Evolutionary conservation across 2,888 invertebrate genomes (phyloP).

Genomic region (Mesochorus sp.): DNA sequence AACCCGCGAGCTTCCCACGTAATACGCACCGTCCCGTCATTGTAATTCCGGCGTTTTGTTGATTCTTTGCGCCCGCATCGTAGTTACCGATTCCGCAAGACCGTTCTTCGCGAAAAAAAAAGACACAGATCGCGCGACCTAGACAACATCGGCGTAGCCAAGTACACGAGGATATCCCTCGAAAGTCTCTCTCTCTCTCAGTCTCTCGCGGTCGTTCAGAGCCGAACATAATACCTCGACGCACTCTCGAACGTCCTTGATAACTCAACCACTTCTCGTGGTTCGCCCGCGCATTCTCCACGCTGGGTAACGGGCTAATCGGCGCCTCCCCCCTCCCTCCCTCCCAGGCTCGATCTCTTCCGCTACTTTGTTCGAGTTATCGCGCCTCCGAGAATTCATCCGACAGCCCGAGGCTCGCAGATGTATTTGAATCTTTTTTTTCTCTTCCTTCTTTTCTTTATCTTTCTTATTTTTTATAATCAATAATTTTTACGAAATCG

Average conservation of each 20-base stretch:
- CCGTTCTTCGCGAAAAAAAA: neutral
- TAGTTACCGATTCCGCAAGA: constrained; percentile 5
- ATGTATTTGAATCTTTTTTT: neutral
- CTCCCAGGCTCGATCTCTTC: constrained; percentile 45
- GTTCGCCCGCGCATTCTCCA: constrained; percentile 55
- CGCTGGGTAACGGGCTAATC: constrained; percentile 63
- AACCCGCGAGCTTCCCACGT: constrained; percentile 22
- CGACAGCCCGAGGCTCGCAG: neutral
- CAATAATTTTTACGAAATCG: no score
- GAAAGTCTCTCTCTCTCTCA: no score
- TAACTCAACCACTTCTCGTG: constrained; percentile 59
- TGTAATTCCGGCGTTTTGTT: neutral
- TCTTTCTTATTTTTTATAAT: no score
- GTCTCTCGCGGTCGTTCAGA: no score
- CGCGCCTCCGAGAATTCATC: constrained; percentile 10
- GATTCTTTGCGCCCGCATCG: neutral
- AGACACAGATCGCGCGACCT: constrained; percentile 20
- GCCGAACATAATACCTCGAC: no score
- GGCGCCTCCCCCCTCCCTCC: constrained; percentile 48
- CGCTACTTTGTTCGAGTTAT: constrained; percentile 55
- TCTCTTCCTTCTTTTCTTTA: neutral
- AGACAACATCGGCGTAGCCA: constrained; percentile 32
- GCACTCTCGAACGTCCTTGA: constrained; percentile 64
- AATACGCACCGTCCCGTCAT: neutral
- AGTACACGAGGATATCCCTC: no score